Conservation (phyloP, 2,113 vertebrate genomes). For the Eurypyga helias region DNA sequence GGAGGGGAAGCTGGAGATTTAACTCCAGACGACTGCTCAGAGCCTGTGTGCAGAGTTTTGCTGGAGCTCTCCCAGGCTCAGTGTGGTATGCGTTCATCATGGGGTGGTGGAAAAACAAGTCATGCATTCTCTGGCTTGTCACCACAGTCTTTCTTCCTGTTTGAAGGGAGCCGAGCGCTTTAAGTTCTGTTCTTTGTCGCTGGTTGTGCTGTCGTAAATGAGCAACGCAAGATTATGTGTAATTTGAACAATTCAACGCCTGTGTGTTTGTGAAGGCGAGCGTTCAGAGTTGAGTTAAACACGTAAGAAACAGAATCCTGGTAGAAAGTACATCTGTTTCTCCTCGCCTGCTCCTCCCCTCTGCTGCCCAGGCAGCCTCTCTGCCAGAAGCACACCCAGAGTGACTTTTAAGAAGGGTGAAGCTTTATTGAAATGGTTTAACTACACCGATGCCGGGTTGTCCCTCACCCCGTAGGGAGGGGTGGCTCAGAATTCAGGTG, state of each 20-base stretch:
- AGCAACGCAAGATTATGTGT: neutral
- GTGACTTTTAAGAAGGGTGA: neutral
- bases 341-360: neutral
- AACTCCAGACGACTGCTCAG: neutral
- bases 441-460: rapidly evolving
- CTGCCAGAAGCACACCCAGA: neutral
- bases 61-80: neutral
- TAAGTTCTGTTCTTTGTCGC: neutral
- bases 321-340: neutral
- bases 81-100: neutral
- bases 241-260: neutral
- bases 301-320: neutral
- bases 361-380: neutral
- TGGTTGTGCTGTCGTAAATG: neutral
- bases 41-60: neutral
- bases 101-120: neutral
- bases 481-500: neutral
- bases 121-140: neutral
- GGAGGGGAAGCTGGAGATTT: neutral
- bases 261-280: neutral
- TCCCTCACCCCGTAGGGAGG: neutral
- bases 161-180: neutral
- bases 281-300: rapidly evolving
- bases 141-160: neutral
- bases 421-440: neutral